phyloP scores from a whole-genome alignment of 2,888 invertebrate genomes.

The Metacarcinus magister region DNA sequence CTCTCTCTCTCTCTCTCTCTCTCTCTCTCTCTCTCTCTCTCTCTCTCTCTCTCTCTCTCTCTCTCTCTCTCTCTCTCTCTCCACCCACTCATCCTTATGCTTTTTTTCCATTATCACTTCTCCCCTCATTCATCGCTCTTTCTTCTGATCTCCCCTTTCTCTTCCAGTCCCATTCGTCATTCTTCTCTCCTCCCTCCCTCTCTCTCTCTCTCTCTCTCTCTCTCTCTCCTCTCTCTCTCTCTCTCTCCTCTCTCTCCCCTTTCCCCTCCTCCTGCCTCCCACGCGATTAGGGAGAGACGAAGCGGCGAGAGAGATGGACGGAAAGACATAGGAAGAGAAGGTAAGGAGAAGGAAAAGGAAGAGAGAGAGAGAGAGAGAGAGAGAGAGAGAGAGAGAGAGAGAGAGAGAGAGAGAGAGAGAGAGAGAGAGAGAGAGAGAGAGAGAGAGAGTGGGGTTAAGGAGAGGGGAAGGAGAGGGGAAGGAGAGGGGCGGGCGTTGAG shows the following conservation, averaged over 20 bases:
- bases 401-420: conserved; percentile 10
- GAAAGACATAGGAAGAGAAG: background rate
- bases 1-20: background rate
- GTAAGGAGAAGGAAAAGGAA: background rate
- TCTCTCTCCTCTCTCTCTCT: background rate
- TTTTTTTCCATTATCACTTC: conserved; percentile 1
- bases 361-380: background rate
- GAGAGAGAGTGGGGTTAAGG: background rate
- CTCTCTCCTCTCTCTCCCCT: background rate
- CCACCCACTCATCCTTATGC: background rate
- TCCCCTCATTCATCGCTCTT: conserved; percentile 21
- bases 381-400: too few relatives aligned
- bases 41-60: background rate
- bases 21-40: background rate
- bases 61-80: background rate
- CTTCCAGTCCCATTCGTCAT: background rate
- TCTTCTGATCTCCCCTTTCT: background rate
- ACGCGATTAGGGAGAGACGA: background rate
- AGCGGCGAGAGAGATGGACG: background rate
- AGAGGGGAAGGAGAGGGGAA: background rate
- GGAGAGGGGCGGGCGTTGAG: conserved; percentile 35
- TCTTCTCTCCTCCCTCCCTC: background rate
- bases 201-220: background rate
- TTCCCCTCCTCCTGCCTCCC: background rate
- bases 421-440: conserved; percentile 28